Conservation (phyloP, 2,888 invertebrate species). For the Eulithis prunata region DNA sequence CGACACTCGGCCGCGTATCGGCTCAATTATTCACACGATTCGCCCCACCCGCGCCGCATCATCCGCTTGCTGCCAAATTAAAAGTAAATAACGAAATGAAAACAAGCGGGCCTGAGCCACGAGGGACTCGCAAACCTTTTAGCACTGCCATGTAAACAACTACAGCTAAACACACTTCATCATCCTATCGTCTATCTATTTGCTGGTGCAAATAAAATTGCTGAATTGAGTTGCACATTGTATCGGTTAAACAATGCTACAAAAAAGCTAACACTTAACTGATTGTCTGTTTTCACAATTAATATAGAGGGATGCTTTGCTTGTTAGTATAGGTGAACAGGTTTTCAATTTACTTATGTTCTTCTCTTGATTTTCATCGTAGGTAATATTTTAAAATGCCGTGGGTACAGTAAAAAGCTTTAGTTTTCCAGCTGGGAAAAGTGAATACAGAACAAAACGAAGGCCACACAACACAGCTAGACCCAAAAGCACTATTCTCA, state of each 20-base stretch:
- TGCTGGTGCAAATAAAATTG: conserved; percentile 71
- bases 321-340: conserved; percentile 16
- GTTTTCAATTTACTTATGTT: conserved; percentile 20
- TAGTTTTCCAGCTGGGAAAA: conserved; percentile 42
- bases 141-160: conserved; percentile 80
- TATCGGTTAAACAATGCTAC: conserved; percentile 44
- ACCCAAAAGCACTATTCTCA: conserved; percentile 72
- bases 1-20: conserved; percentile 62
- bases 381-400: conserved; percentile 26
- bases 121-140: conserved; percentile 83
- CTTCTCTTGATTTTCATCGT: conserved; percentile 6
- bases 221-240: conserved; percentile 58
- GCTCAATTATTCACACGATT: conserved; percentile 81
- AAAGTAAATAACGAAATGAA: conserved; percentile 85
- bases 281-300: conserved; percentile 36
- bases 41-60: conserved; percentile 70
- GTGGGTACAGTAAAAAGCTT: conserved; percentile 31
- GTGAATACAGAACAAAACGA: conserved; percentile 57
- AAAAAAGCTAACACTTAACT: conserved; percentile 41
- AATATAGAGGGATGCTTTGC: conserved; percentile 20
- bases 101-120: conserved; percentile 76
- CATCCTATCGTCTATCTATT: conserved; percentile 79
- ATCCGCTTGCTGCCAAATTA: conserved; percentile 84
- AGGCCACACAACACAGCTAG: conserved; percentile 62
- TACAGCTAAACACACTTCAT: conserved; percentile 80